A percentile compares a stretch with the other conserved stretches of the same genome.
Conservation (phyloP, 2,113 vertebrate genomes). For the Lamprologus sp. region DNA sequence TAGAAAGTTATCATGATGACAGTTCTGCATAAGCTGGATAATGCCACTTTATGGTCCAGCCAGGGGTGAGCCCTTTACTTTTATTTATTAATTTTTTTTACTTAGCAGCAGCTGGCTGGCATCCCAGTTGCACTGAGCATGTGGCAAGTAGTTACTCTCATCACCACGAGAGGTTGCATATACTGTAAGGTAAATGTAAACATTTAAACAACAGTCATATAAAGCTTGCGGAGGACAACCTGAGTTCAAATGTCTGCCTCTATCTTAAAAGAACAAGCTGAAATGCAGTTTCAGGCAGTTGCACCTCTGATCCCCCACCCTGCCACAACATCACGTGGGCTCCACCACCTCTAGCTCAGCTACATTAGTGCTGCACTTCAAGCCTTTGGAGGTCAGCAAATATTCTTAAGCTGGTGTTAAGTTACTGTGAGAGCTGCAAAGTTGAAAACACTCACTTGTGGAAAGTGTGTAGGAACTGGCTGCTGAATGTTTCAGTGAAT, state of each 20-base stretch:
- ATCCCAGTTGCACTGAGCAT: not conserved
- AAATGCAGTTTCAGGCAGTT: not conserved
- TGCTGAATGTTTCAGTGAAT: not conserved
- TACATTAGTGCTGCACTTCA: not conserved
- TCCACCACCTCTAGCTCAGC: not conserved
- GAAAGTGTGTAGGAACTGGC: conserved; percentile 1
- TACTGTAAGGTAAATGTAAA: not conserved
- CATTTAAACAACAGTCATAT: not conserved
- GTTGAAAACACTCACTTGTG: not conserved
- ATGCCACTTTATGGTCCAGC: not conserved
- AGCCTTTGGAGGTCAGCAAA: not conserved
- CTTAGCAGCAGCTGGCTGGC: not conserved
- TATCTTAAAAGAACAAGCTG: not conserved
- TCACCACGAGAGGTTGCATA: not conserved
- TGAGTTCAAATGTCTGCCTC: not conserved
- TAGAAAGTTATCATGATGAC: not conserved
- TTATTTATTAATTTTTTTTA: not conserved
- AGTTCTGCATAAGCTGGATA: not conserved
- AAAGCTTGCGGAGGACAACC: not conserved
- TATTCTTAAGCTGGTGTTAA: conserved; percentile 6
- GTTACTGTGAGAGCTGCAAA: not conserved
- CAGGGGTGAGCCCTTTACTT: not conserved
- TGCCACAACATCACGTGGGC: not conserved
- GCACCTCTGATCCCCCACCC: not conserved
- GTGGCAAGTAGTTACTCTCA: not conserved